Conservation (phyloP, 2,888 invertebrate genomes). For the Micoletzkya japonica region DNA sequence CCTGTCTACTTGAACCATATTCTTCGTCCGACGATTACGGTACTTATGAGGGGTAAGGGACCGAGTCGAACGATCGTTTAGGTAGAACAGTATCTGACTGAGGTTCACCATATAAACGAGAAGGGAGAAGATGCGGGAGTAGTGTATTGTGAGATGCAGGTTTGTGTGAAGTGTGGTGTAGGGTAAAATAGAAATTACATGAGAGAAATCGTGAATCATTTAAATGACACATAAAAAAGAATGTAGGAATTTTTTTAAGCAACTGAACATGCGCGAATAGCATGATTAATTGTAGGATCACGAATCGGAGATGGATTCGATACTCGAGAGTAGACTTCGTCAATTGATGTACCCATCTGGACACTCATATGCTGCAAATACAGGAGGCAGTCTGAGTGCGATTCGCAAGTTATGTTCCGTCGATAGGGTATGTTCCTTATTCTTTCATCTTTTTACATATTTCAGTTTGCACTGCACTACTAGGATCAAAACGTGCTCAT, state of each 20-base stretch:
- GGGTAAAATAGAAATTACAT: not conserved
- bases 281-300: slow-evolving; percentile 39
- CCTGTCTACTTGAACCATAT: slow-evolving; percentile 90
- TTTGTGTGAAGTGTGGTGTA: not conserved
- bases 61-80: not conserved
- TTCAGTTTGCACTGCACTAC: too few species aligned
- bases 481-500: too few species aligned
- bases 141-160: slow-evolving; percentile 89
- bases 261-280: not conserved
- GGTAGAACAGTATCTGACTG: slow-evolving; percentile 76
- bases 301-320: slow-evolving; percentile 60
- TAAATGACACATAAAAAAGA: not conserved
- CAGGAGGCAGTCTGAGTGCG: slow-evolving; percentile 83
- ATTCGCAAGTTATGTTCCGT: slow-evolving; percentile 80
- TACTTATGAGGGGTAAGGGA: slow-evolving; percentile 55
- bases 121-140: slow-evolving; percentile 88
- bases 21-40: slow-evolving; percentile 79
- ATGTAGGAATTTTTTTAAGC: not conserved
- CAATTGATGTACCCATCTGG: slow-evolving; percentile 74
- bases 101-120: slow-evolving; percentile 87
- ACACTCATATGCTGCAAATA: slow-evolving; percentile 82
- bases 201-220: not conserved
- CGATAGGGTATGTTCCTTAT: slow-evolving; percentile 75
- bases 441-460: not conserved
- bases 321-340: slow-evolving; percentile 40